A percentile compares a stretch with the other conserved stretches of the same genome.
phyloP scores from a whole-genome alignment of 2,113 vertebrate species.

The Cisticola juncidis region DNA sequence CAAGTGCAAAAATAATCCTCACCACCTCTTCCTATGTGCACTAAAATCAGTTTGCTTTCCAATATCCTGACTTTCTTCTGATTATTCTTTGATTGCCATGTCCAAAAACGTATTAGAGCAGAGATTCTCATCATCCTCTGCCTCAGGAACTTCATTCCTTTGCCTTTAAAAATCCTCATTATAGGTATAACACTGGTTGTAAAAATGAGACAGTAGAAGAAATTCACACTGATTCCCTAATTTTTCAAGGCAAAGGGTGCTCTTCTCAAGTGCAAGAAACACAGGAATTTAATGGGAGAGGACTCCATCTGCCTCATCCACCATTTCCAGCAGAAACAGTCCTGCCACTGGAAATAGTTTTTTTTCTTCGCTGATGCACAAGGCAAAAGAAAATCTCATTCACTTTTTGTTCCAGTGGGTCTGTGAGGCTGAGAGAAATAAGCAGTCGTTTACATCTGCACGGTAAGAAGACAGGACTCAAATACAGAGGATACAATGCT shows the following conservation, averaged over 20 bases:
- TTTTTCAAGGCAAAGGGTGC: slow-evolving; percentile 24
- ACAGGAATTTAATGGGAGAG: not conserved
- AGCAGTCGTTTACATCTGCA: not conserved
- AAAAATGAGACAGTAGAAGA: slow-evolving; percentile 12
- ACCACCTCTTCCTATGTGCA: not conserved
- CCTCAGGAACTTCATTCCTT: not conserved
- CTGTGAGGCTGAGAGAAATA: not conserved
- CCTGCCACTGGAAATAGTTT: not conserved
- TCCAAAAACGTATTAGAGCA: slow-evolving; percentile 6
- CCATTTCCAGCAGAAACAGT: not conserved
- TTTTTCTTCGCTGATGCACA: not conserved
- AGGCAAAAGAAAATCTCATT: not conserved
- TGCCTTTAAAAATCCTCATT: slow-evolving; percentile 37
- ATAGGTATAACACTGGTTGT: not conserved
- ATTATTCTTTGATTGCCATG: slow-evolving; percentile 2
- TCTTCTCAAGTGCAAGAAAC: not conserved
- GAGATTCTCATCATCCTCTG: not conserved
- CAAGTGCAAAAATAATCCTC: slow-evolving; percentile 25
- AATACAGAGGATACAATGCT: not conserved
- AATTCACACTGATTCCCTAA: not conserved
- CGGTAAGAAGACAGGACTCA: not conserved
- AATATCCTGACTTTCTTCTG: not conserved
- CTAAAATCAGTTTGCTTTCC: slow-evolving; percentile 29
- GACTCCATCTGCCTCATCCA: not conserved
- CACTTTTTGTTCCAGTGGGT: not conserved